Evolutionary conservation across 2,797 vertebrate species (phyloP).

Genomic region (Coregonus ussuriensis): DNA sequence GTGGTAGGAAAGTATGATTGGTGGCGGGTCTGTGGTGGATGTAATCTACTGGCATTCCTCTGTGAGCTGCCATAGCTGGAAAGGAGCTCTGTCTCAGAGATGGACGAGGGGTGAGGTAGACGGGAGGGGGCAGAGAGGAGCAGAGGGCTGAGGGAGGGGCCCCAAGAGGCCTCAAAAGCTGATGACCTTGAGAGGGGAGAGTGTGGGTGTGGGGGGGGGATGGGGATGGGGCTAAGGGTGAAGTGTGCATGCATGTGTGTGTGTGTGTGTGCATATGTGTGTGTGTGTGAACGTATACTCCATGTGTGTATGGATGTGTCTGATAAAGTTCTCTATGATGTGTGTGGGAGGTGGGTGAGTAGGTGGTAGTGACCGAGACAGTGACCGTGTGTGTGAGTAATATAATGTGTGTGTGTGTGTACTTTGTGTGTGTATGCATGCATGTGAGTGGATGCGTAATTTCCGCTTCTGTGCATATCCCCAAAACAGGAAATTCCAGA

Average conservation of each 20-base stretch:
- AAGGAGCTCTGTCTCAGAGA: slow-evolving; percentile 30
- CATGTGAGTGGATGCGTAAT: slow-evolving; percentile 19
- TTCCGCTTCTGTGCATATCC: slow-evolving; percentile 34
- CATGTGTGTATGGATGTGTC: background rate
- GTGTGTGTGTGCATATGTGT: background rate
- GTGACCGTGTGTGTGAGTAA: background rate
- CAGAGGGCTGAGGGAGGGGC: no score
- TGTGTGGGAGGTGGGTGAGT: background rate
- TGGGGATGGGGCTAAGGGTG: background rate
- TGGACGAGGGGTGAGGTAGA: background rate
- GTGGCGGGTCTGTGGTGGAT: slow-evolving; percentile 42
- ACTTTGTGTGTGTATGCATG: background rate
- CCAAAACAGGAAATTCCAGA: slow-evolving; percentile 46
- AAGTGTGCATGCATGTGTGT: background rate
- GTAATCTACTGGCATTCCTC: slow-evolving; percentile 42
- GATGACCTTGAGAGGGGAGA: background rate
- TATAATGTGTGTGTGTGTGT: background rate
- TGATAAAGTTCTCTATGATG: background rate
- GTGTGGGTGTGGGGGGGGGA: background rate
- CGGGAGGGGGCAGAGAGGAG: background rate
- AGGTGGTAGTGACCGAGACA: background rate
- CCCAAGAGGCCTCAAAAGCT: background rate
- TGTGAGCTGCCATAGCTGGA: slow-evolving; percentile 28
- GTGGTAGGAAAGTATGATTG: slow-evolving; percentile 64
- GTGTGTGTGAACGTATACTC: background rate